Evolutionary conservation across 2,797 vertebrate genomes (phyloP).

Genomic region (Benthosema pterotum): DNA sequence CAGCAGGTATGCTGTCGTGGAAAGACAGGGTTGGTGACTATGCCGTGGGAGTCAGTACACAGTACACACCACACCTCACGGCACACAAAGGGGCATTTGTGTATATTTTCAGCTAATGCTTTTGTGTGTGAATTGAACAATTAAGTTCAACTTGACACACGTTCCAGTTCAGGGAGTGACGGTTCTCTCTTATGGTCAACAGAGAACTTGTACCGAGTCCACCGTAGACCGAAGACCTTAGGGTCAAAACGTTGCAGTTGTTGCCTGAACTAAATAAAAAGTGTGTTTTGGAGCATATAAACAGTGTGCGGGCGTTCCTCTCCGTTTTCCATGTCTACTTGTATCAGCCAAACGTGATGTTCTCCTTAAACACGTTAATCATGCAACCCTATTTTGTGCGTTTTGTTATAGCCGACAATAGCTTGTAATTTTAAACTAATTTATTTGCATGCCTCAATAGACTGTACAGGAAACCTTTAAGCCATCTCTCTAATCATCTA

Average conservation of each 20-base stretch:
- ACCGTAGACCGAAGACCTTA: too few species aligned
- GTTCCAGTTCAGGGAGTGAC: too few species aligned
- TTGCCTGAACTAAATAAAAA: too few species aligned
- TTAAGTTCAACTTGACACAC: background rate
- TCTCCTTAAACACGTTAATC: background rate
- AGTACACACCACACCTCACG: constrained; percentile 44
- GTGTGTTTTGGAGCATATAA: too few species aligned
- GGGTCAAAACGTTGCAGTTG: too few species aligned
- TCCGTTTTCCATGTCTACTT: background rate
- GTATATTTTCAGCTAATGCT: constrained; percentile 34
- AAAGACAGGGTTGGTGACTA: constrained; percentile 53
- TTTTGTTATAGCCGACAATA: too few species aligned
- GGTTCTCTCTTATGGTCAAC: too few species aligned
- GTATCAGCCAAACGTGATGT: background rate
- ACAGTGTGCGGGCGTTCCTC: too few species aligned
- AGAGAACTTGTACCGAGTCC: too few species aligned
- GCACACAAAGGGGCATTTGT: constrained; percentile 33
- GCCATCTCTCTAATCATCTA: background rate
- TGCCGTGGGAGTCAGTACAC: background rate
- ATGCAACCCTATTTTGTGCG: background rate
- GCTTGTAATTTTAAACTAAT: too few species aligned
- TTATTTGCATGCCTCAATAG: background rate
- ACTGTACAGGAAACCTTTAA: background rate
- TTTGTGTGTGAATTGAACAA: background rate
- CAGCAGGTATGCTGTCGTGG: constrained; percentile 69